phyloP scores from a whole-genome alignment of 2,113 vertebrate genomes.

The Microcebus griseorufus region DNA sequence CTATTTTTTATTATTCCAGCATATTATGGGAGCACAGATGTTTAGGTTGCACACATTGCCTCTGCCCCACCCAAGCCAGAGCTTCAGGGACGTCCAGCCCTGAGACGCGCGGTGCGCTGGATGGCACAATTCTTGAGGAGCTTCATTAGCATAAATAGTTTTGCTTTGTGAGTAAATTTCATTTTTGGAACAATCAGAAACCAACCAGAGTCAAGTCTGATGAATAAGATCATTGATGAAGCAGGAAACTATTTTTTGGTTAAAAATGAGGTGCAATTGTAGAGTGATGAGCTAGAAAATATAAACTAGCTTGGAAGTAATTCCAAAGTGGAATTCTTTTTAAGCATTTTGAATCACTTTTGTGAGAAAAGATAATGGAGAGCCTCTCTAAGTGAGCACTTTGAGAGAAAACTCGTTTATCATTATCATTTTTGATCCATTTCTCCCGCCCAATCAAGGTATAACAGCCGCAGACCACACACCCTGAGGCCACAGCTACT shows the following conservation, averaged over 20 bases:
- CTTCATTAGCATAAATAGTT: not conserved
- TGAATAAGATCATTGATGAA: constrained; percentile 35
- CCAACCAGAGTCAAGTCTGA: not conserved
- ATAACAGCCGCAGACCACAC: not conserved
- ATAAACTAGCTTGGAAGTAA: not conserved
- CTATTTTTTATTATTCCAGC: too few relatives aligned
- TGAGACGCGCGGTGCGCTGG: too few relatives aligned
- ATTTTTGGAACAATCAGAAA: constrained; percentile 55
- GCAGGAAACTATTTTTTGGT: not conserved
- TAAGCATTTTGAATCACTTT: not conserved
- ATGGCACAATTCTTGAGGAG: not conserved
- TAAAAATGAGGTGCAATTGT: constrained; percentile 40
- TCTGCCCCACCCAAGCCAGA: too few relatives aligned
- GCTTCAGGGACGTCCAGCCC: too few relatives aligned
- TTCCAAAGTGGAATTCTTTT: constrained; percentile 6
- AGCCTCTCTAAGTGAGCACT: not conserved
- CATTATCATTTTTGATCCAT: not conserved
- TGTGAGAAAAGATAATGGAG: not conserved
- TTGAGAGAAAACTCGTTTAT: not conserved
- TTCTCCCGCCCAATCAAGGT: not conserved
- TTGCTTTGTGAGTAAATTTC: not conserved
- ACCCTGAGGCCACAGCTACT: not conserved
- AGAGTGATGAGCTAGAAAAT: not conserved
- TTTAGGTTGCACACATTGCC: too few relatives aligned
- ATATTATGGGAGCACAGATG: too few relatives aligned